Conservation (phyloP, 2,797 vertebrate genomes). For the Aeoliscus strigatus region DNA sequence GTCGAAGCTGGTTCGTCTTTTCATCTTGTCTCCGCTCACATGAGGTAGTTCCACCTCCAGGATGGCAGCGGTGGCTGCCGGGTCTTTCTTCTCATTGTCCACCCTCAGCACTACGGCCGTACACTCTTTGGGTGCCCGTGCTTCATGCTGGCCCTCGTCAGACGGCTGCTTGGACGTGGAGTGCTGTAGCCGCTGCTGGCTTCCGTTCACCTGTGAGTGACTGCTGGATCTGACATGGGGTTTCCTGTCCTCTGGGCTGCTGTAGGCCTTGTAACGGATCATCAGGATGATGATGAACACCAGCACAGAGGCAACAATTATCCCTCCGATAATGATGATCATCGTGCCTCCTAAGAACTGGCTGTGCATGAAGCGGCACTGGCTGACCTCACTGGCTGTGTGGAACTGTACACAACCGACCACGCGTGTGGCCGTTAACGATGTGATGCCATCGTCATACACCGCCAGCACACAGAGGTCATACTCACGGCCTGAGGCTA, state of each 20-base stretch:
- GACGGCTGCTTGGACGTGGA: constrained; percentile 70
- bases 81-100: constrained; percentile 69
- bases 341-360: constrained; percentile 86
- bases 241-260: constrained; percentile 74
- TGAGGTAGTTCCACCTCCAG: constrained; percentile 63
- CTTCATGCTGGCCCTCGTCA: constrained; percentile 62
- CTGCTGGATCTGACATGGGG: constrained; percentile 73
- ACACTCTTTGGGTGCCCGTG: constrained; percentile 64
- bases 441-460: constrained; percentile 87
- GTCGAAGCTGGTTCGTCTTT: constrained; percentile 71
- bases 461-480: constrained; percentile 87
- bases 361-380: constrained; percentile 84
- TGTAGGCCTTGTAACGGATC: constrained; percentile 92
- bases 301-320: constrained; percentile 84
- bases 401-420: constrained; percentile 90
- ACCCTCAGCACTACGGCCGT: constrained; percentile 75
- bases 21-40: constrained; percentile 53
- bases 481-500: constrained; percentile 86
- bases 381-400: constrained; percentile 78
- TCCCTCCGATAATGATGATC: constrained; percentile 85
- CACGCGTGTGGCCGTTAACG: constrained; percentile 81
- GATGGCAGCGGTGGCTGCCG: constrained; percentile 39
- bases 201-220: constrained; percentile 84
- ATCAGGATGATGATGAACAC: constrained; percentile 96
- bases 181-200: constrained; percentile 61